phyloP scores from a whole-genome alignment of 2,113 vertebrate genomes.

The Zingel zingel region DNA sequence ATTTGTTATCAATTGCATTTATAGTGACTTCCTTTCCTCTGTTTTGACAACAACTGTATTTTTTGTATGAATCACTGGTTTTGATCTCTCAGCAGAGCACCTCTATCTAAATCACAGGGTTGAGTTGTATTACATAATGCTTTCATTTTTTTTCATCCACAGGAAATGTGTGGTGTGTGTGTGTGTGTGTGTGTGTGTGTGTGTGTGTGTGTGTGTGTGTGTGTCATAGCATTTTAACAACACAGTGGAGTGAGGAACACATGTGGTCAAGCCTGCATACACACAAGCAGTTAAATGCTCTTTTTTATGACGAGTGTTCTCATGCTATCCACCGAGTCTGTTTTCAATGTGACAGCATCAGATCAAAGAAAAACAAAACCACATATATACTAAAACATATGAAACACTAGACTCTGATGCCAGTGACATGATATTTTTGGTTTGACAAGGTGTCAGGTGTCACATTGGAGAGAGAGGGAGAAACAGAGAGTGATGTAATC shows the following conservation, averaged over 20 bases:
- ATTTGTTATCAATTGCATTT: slow-evolving; percentile 19
- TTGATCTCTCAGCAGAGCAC: slow-evolving; percentile 18
- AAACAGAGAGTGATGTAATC: slow-evolving; percentile 43
- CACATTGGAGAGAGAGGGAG: slow-evolving; percentile 10
- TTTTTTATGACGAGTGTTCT: slow-evolving; percentile 50
- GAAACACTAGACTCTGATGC: slow-evolving; percentile 48
- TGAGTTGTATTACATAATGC: slow-evolving; percentile 45
- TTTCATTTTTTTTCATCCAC: slow-evolving; percentile 3
- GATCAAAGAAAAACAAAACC: slow-evolving; percentile 64
- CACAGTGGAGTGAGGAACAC: slow-evolving; percentile 33
- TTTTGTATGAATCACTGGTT: slow-evolving; percentile 26
- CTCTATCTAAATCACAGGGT: slow-evolving; percentile 38
- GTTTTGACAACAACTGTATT: not conserved
- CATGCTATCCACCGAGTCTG: slow-evolving; percentile 50
- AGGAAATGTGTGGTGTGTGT: slow-evolving; percentile 24
- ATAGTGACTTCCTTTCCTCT: not conserved
- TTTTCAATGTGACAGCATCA: slow-evolving; percentile 61
- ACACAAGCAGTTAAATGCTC: slow-evolving; percentile 30
- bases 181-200: slow-evolving; percentile 32
- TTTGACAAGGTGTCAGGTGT: slow-evolving; percentile 52
- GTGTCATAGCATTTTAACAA: slow-evolving; percentile 44
- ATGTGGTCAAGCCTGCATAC: slow-evolving; percentile 34
- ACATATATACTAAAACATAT: slow-evolving; percentile 13
- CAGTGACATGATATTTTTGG: slow-evolving; percentile 24
- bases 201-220: slow-evolving; percentile 31